Percentiles rank a stretch among this genome's conserved stretches.
These are phyloP conservation scores for Liasis olivaceus DNA, from an alignment of 2,797 vertebrate species.

Conservation along the genomic window DNA sequence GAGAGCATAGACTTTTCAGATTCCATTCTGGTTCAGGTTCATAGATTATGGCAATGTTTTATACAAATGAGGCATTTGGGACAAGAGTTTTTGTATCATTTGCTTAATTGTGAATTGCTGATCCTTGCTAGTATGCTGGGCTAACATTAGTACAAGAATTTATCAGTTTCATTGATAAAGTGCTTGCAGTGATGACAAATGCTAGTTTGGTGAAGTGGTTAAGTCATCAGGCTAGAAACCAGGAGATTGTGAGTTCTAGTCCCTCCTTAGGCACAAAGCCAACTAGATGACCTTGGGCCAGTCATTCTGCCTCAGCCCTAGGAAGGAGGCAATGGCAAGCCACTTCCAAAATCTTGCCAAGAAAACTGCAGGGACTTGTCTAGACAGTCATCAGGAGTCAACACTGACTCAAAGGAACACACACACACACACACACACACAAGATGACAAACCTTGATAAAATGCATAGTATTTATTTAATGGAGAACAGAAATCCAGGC, in stretches of 20 bases:
- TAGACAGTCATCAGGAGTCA: too few species aligned
- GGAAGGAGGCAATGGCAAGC: too few species aligned
- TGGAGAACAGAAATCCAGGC: not conserved
- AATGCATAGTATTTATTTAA: not conserved
- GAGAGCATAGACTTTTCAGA: not conserved
- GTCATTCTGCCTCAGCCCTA: too few species aligned
- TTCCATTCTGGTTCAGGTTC: not conserved
- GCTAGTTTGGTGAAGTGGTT: too few species aligned
- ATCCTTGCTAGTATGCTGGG: not conserved
- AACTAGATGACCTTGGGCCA: too few species aligned
- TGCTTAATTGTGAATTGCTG: not conserved
- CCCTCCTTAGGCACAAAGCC: too few species aligned
- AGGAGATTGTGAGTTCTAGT: too few species aligned
- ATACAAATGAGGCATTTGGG: not conserved
- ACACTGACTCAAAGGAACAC: too few species aligned
- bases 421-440: too few species aligned
- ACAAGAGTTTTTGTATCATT: not conserved
- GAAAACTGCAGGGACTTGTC: too few species aligned
- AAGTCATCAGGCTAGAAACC: too few species aligned
- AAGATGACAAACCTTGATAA: not conserved
- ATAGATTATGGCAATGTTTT: not conserved
- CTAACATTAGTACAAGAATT: not conserved
- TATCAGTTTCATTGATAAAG: not conserved
- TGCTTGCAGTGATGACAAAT: not conserved
- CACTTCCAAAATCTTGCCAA: too few species aligned